Percentiles rank a stretch among this genome's conserved stretches.
Evolutionary conservation across 2,888 invertebrate species (phyloP).

Genomic region (Nomada flava): DNA sequence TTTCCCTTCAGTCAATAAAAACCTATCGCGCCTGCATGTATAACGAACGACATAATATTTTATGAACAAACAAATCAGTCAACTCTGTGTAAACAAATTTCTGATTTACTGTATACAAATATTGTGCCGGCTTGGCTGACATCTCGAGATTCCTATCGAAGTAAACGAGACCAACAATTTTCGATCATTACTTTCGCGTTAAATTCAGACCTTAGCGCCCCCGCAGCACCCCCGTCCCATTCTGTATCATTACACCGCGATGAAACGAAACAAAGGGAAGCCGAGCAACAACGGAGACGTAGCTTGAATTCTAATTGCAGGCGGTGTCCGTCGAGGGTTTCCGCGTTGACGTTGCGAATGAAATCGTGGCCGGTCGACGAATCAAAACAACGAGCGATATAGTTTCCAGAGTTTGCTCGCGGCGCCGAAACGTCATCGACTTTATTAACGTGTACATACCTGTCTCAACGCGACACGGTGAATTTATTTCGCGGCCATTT

Average conservation of each 20-base stretch:
- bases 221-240: too few relatives aligned
- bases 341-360: slow-evolving; percentile 26
- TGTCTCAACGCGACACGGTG: not conserved
- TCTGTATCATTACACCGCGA: too few relatives aligned
- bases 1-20: too few relatives aligned
- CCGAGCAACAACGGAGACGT: not conserved
- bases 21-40: too few relatives aligned
- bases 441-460: slow-evolving; percentile 20
- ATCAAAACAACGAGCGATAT: slow-evolving; percentile 2
- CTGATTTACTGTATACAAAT: not conserved
- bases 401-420: not conserved
- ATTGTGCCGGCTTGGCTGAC: too few relatives aligned
- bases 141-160: too few relatives aligned
- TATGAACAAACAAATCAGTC: too few relatives aligned
- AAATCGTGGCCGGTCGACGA: slow-evolving; percentile 22
- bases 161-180: not conserved
- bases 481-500: slow-evolving; percentile 59
- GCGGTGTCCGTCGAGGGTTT: not conserved
- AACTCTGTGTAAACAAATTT: too few relatives aligned
- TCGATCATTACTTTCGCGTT: slow-evolving; percentile 16
- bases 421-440: not conserved
- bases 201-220: not conserved
- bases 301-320: slow-evolving; percentile 40
- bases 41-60: too few relatives aligned
- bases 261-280: not conserved